Conservation (phyloP, 2,888 invertebrate genomes). For the Eupsilia transversa region DNA sequence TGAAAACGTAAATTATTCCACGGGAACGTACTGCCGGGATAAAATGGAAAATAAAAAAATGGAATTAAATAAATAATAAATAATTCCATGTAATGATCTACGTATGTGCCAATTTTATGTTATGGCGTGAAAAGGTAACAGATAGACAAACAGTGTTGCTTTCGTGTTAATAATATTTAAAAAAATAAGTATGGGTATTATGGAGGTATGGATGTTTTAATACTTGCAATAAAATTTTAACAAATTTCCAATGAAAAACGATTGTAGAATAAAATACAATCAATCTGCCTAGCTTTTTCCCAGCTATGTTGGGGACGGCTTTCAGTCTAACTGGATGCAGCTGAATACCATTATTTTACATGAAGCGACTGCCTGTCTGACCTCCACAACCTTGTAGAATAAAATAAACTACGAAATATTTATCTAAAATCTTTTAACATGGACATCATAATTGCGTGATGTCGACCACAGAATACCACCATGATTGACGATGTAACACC, state of each 20-base stretch:
- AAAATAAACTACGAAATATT: not conserved
- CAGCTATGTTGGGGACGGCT: no score
- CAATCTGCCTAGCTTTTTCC: no score
- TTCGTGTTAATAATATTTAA: no score
- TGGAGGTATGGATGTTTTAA: not conserved
- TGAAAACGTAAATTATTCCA: not conserved
- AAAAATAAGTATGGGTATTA: no score
- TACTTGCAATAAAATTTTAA: not conserved
- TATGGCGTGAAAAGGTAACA: not conserved
- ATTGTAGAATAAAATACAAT: not conserved
- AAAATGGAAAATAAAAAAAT: no score
- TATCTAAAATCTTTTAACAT: conserved; percentile 16
- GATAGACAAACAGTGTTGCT: not conserved
- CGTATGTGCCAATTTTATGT: not conserved
- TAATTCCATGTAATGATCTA: no score
- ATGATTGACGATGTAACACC: conserved; percentile 65
- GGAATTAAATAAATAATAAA: no score
- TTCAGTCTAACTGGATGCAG: no score
- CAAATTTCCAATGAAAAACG: not conserved
- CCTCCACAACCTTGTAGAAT: no score
- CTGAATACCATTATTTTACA: no score
- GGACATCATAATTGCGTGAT: conserved; percentile 12
- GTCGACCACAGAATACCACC: conserved; percentile 53
- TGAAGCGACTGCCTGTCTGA: no score
- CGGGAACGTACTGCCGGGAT: not conserved